Evolutionary conservation across 2,113 vertebrate species (phyloP), one percentile per base, ranked within the genome.

Genomic region (Megaleporinus macrocephalus): DNA sequence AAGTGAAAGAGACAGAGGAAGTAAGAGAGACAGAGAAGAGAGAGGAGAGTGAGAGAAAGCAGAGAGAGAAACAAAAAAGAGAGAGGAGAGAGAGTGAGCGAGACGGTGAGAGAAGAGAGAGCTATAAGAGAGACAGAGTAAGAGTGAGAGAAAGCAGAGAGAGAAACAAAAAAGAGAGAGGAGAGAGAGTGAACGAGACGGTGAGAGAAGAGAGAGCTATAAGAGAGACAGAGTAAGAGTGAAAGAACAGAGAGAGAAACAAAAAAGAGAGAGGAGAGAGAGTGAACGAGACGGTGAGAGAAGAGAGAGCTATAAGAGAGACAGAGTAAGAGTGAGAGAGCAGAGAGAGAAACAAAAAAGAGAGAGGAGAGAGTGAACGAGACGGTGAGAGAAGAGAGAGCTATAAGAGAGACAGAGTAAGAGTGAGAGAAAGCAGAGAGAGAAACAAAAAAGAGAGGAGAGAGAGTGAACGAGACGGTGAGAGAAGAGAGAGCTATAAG

Each of bases 231-330:
- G 3, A 36, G 36, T 36, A 36, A 36, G 36, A 36, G 36, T 30
- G 75, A 61, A 53, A 16, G 44, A 53, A 62, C 5, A 76, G 78
- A 62, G 63, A 18, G 63, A 36, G 36, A 7, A 7, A 3, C 61
- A 29, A 53, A 16, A 53, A 53, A 62, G 3, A 76, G 78, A 62
- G 63, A 18, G 63, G 61, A 74, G 33, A 51, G 62, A 53, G 51
- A 4, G 36, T 36, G 22, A 41, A 27, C 41, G 63, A 65, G 65
- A 29, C n/a, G n/a, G n/a, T n/a, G n/a, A n/a, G n/a, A n/a, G n/a
- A n/a, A n/a, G n/a, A n/a, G n/a, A 36, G 36, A 7, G 36, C n/a
- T n/a, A n/a, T n/a, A 3, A 36, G 36, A 3, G 36, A 36, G 36
- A 36, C 3, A 36, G 3, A 36, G 36, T 36, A 36, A 36, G 36